Base-by-base conservation (phyloP, 2,113 vertebrate genomes). In the Okapia johnstoni region DNA sequence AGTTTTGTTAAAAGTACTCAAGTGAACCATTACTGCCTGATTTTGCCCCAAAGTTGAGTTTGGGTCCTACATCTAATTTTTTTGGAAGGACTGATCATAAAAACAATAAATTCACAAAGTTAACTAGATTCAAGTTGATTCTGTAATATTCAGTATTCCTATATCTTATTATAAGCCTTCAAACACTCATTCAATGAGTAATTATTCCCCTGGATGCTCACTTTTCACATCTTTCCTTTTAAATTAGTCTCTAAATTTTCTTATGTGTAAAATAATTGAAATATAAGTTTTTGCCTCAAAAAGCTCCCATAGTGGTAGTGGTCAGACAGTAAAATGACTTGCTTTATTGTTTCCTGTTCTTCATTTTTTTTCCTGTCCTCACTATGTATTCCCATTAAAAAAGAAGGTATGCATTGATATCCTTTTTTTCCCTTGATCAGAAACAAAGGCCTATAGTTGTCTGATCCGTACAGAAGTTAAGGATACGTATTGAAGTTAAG, bases 391-490 rank as follows among this genome's bases (percentile, higher is more conserved):
- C 43, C 4, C 26, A 6, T 52, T 61, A 91, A 46, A n/a, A 83
- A 40, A 87, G 93, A 26, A 50, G 50, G 46, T 52, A 60, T 73
- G 33, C 21, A 90, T 86, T 48, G 60, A 46, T 97, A 86, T 77
- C 85, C 33, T 28, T 77, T 79, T 86, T 97, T 23, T 3, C 92
- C 26, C 43, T 96, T 97, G 26, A 25, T 96, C 2, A 90, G 48
- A 97, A 98, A 81, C 83, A 90, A 96, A 55, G n/a, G 25, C 57
- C 85, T 60, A 6, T 36, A 85, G 19, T 87, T 89, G 3, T 97
- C 94, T 77, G 58, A 88, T 76, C 80, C 2, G 2, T 30, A 93
- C 94, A 97, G 28, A 12, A 17, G n/a, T 96, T 97, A 85, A 92
- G 66, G 30, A 85, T 92, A 97, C 40, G 40, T 40, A 40, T n/a